Percentiles rank a stretch among this genome's conserved stretches.
Evolutionary conservation across 2,113 vertebrate genomes (phyloP).

Genomic region (Burhinus bistriatus): DNA sequence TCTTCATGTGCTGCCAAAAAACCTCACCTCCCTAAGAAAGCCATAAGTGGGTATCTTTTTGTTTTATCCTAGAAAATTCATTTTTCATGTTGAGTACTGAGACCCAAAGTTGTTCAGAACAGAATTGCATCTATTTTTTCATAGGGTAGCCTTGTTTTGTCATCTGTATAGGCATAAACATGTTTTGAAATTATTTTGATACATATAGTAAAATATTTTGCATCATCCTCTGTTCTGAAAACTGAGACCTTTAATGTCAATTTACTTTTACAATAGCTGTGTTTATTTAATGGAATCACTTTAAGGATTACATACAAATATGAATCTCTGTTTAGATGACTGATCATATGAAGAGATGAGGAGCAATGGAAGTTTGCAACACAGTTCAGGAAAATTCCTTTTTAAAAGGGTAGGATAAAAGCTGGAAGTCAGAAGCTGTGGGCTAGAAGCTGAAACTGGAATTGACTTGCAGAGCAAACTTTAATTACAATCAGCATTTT

Average conservation of each 20-base stretch:
- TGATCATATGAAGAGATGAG: neutral
- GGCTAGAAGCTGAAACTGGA: neutral
- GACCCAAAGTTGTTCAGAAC: neutral
- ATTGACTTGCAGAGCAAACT: neutral
- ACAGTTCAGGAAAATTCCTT: neutral
- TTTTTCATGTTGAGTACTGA: neutral
- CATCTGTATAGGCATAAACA: neutral
- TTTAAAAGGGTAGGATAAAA: neutral
- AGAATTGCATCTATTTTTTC: neutral
- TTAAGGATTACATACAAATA: neutral
- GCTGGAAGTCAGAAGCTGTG: neutral
- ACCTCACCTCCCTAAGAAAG: conserved; percentile 1
- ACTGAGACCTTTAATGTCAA: neutral
- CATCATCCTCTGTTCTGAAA: neutral
- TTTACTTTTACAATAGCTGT: neutral
- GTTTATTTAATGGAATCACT: neutral
- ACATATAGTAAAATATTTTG: neutral
- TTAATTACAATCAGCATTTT: neutral
- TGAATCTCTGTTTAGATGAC: neutral
- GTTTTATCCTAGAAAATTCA: neutral
- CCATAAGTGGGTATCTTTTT: conserved; percentile 38
- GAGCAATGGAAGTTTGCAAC: neutral
- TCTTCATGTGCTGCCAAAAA: neutral
- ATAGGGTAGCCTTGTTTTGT: neutral
- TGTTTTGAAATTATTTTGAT: neutral